A percentile compares a stretch with the other conserved stretches of the same genome.
Evolutionary conservation across 2,797 vertebrate species (phyloP).

Genomic region (Myotis pilosus): DNA sequence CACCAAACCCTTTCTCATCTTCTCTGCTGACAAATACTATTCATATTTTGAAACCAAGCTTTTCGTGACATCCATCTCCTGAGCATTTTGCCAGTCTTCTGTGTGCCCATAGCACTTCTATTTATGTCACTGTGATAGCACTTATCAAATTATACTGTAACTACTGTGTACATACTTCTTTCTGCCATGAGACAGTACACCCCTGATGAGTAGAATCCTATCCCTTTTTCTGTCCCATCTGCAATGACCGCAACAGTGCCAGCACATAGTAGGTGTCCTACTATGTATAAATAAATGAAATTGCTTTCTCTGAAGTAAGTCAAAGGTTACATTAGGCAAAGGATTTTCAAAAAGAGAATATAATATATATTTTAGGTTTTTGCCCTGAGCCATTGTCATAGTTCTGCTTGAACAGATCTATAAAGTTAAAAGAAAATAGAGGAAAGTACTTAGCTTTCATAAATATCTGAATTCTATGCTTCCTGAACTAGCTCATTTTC

Average conservation of each 20-base stretch:
- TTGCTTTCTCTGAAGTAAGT: not conserved
- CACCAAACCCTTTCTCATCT: not conserved
- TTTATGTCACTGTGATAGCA: not conserved
- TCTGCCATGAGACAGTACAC: too few relatives aligned
- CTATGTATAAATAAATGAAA: not conserved
- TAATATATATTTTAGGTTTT: not conserved
- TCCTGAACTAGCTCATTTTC: slow-evolving; percentile 33
- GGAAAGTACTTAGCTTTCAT: not conserved
- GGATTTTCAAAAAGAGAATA: not conserved
- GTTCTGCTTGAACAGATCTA: not conserved
- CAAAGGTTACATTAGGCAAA: not conserved
- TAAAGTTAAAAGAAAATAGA: slow-evolving; percentile 41
- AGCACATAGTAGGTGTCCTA: not conserved
- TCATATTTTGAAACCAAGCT: not conserved
- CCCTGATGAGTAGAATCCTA: not conserved
- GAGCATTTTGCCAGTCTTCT: not conserved
- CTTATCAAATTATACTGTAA: not conserved
- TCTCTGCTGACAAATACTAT: not conserved
- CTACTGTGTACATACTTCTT: not conserved
- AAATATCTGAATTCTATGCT: slow-evolving; percentile 16
- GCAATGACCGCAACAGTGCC: not conserved
- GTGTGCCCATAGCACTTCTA: not conserved
- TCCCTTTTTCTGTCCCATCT: not conserved
- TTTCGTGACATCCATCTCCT: not conserved
- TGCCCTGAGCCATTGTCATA: not conserved